These are phyloP conservation scores for Amorpha juglandis DNA, from an alignment of 2,888 invertebrate genomes.

Conservation along the genomic window DNA sequence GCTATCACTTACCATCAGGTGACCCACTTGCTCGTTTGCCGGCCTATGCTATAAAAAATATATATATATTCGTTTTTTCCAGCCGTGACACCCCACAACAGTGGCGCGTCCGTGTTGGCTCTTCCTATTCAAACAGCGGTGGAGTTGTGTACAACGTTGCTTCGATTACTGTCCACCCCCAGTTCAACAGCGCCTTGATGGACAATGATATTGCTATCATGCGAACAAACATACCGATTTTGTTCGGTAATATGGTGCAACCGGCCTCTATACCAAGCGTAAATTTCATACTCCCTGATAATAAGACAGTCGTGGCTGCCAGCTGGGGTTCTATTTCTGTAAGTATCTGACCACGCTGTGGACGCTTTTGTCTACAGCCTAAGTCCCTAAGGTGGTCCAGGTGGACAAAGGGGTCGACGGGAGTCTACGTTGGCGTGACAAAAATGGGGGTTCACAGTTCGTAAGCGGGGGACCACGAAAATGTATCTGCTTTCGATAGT, in stretches of 20 bases:
- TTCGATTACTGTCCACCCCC: constrained; percentile 6
- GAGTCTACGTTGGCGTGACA: too few relatives aligned
- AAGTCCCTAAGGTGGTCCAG: too few relatives aligned
- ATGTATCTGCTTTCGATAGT: too few relatives aligned
- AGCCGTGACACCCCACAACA: constrained; percentile 4
- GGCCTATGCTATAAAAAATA: too few relatives aligned
- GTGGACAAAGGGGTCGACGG: too few relatives aligned
- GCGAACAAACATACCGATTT: not conserved
- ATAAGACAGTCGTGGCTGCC: not conserved
- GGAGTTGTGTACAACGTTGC: not conserved
- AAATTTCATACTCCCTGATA: not conserved
- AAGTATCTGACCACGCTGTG: too few relatives aligned
- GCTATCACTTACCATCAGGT: too few relatives aligned
- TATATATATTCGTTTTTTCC: too few relatives aligned
- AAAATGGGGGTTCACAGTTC: too few relatives aligned
- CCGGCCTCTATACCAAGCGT: not conserved
- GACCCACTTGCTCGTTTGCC: too few relatives aligned
- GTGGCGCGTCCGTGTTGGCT: constrained; percentile 16
- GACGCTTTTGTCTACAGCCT: too few relatives aligned
- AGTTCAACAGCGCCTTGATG: not conserved
- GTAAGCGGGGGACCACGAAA: too few relatives aligned
- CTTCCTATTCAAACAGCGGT: constrained; percentile 4
- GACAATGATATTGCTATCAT: constrained; percentile 17
- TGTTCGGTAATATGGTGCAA: not conserved
- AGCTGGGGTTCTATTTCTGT: constrained; percentile 37